phyloP scores from a whole-genome alignment of 2,888 invertebrate species.

The Frankliniella fusca region DNA sequence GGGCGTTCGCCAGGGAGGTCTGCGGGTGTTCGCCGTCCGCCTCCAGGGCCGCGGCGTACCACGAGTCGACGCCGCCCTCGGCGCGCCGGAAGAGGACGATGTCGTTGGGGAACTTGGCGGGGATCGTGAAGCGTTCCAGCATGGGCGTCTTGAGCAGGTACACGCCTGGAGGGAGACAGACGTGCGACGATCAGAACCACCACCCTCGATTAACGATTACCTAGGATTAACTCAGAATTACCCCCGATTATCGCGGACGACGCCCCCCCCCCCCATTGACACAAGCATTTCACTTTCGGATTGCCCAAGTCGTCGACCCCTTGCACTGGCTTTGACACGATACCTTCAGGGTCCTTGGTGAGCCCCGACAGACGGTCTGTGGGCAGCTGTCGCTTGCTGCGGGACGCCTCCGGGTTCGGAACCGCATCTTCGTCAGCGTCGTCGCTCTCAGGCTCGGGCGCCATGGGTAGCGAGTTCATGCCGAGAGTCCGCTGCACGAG shows the following conservation, averaged over 20 bases:
- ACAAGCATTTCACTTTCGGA: too few relatives aligned
- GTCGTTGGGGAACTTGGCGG: slow-evolving; percentile 15
- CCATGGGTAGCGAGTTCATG: not conserved
- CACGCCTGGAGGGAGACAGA: not conserved
- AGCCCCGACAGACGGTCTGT: not conserved
- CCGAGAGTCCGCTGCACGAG: not conserved
- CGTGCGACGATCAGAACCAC: too few relatives aligned
- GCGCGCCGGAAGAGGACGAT: not conserved
- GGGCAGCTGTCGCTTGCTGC: not conserved
- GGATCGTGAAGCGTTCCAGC: not conserved
- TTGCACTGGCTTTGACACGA: not conserved
- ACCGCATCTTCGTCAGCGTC: not conserved
- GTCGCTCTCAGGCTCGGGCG: not conserved
- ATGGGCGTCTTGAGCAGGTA: not conserved
- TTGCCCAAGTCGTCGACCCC: too few relatives aligned
- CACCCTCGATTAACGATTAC: too few relatives aligned
- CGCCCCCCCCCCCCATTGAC: too few relatives aligned
- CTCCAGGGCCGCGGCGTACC: slow-evolving; percentile 20
- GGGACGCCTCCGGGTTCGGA: not conserved
- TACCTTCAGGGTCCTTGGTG: not conserved
- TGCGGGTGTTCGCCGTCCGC: not conserved
- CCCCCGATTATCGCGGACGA: too few relatives aligned
- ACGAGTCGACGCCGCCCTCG: not conserved
- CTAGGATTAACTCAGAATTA: too few relatives aligned
- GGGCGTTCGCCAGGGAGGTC: not conserved